Evolutionary conservation across 2,888 invertebrate species (phyloP).

Genomic region (Drosophila paramelanica): DNA sequence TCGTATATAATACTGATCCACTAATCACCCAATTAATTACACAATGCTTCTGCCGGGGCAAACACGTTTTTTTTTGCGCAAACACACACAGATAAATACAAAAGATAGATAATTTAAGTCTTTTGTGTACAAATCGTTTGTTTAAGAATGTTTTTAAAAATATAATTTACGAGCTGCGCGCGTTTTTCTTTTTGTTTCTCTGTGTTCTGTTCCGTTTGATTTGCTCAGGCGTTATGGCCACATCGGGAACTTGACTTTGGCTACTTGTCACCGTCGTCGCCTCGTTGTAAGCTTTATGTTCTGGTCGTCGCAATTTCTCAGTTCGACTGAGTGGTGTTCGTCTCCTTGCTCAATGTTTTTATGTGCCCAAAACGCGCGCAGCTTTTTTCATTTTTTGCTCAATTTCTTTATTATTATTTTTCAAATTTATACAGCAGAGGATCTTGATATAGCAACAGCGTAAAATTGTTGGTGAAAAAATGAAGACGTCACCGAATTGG

Average conservation of each 20-base stretch:
- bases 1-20: slow-evolving; percentile 58
- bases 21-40: slow-evolving; percentile 59
- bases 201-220: slow-evolving; percentile 36
- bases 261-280: slow-evolving; percentile 21
- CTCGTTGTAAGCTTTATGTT: slow-evolving; percentile 52
- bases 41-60: slow-evolving; percentile 46
- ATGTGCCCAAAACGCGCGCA: slow-evolving; percentile 68
- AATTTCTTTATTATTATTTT: slow-evolving; percentile 75
- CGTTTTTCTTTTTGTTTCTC: slow-evolving; percentile 10
- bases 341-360: slow-evolving; percentile 82
- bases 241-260: slow-evolving; percentile 6
- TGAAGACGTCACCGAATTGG: no score
- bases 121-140: slow-evolving; percentile 42
- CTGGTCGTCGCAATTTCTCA: slow-evolving; percentile 81
- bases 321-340: slow-evolving; percentile 80
- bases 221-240: slow-evolving; percentile 48
- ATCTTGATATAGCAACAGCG: slow-evolving; percentile 17
- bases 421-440: slow-evolving; percentile 45
- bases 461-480: not conserved
- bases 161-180: slow-evolving; percentile 37
- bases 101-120: slow-evolving; percentile 3
- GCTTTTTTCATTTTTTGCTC: slow-evolving; percentile 44
- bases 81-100: not conserved
- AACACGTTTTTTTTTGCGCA: slow-evolving; percentile 44
- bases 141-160: slow-evolving; percentile 20